Percentiles rank a stretch among this genome's conserved stretches.
phyloP scores from a whole-genome alignment of 2,888 invertebrate genomes.

The Noctua fimbriata region DNA sequence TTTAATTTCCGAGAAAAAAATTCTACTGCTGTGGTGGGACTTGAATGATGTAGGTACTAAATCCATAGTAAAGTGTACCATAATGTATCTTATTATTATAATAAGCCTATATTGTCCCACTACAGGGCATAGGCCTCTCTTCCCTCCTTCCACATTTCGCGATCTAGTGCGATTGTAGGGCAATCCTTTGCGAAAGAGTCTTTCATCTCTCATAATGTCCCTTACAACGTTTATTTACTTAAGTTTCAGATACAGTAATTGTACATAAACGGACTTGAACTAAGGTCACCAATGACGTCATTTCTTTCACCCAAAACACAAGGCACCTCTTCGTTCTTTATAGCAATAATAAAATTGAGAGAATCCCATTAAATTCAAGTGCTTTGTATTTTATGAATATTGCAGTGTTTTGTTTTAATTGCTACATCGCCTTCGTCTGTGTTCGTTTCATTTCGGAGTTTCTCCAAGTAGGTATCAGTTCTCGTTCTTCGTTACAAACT shows the following conservation, averaged over 20 bases:
- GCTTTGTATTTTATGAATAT: slow-evolving; percentile 47
- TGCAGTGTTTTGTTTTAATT: slow-evolving; percentile 53
- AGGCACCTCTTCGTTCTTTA: slow-evolving; percentile 20
- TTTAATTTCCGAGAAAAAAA: neutral
- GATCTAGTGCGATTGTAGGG: too few relatives aligned
- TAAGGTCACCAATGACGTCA: neutral
- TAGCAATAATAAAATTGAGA: slow-evolving; percentile 35
- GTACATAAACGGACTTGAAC: neutral
- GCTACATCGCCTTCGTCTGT: slow-evolving; percentile 27
- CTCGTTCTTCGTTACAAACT: slow-evolving; percentile 22
- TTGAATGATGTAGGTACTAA: neutral
- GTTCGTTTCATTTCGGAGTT: slow-evolving; percentile 50
- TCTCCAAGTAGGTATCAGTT: slow-evolving; percentile 21
- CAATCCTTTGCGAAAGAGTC: too few relatives aligned
- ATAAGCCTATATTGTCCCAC: too few relatives aligned
- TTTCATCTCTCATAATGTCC: too few relatives aligned
- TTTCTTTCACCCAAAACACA: neutral
- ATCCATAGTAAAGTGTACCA: neutral
- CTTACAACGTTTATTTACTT: neutral
- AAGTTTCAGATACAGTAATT: neutral
- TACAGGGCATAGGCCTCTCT: too few relatives aligned
- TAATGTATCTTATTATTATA: too few relatives aligned
- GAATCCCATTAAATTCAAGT: slow-evolving; percentile 31
- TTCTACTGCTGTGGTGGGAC: neutral
- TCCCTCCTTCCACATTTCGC: too few relatives aligned